Evolutionary conservation across 2,888 invertebrate genomes (phyloP).

Genomic region (Ganaspis brasiliensis): DNA sequence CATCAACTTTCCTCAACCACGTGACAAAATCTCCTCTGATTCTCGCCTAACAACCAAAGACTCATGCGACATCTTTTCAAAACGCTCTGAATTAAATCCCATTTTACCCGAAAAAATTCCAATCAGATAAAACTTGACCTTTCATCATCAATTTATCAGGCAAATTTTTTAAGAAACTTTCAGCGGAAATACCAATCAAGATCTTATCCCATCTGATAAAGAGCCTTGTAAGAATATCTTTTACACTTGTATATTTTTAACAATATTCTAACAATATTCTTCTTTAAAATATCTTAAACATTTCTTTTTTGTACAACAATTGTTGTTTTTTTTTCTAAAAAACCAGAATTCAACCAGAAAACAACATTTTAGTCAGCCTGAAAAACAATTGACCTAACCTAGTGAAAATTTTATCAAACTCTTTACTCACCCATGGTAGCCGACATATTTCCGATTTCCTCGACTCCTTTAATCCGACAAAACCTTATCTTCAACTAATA

Average conservation of each 20-base stretch:
- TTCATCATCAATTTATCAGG: neutral
- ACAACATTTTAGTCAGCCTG: neutral
- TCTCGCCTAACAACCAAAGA: neutral
- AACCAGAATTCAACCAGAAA: neutral
- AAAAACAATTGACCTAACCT: neutral
- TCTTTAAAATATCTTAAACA: no score
- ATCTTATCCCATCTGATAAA: no score
- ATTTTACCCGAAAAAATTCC: neutral
- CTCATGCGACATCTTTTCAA: constrained; percentile 25
- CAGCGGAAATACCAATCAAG: no score
- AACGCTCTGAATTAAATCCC: constrained; percentile 15
- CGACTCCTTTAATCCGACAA: constrained; percentile 12
- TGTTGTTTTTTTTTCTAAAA: no score
- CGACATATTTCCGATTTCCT: constrained; percentile 26
- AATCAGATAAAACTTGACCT: neutral
- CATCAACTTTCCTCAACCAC: constrained; percentile 18
- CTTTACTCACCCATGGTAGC: constrained; percentile 24
- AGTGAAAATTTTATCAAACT: neutral
- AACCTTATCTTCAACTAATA: neutral
- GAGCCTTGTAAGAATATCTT: no score
- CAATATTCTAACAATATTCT: no score
- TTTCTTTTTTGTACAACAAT: no score
- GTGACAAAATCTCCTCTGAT: constrained; percentile 26
- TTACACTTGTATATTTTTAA: no score
- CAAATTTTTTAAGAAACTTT: no score